phyloP scores from a whole-genome alignment of 2,113 vertebrate genomes.

The Dasypus novemcinctus region DNA sequence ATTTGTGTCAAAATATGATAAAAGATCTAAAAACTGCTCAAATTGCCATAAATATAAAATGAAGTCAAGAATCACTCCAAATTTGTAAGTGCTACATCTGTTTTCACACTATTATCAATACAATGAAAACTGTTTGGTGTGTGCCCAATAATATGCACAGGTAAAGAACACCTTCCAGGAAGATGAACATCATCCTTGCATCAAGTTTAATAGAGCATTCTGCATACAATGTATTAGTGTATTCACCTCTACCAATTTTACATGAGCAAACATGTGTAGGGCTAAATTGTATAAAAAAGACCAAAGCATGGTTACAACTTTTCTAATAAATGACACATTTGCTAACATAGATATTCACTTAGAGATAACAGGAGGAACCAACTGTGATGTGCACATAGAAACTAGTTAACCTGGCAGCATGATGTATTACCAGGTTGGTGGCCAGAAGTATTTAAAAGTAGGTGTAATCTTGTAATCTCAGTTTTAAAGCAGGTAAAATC shows the following conservation, averaged over 20 bases:
- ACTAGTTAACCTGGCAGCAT: neutral
- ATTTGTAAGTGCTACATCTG: neutral
- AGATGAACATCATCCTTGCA: too few relatives aligned
- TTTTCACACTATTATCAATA: too few relatives aligned
- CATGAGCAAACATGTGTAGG: neutral
- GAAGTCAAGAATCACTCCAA: neutral
- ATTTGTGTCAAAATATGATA: neutral
- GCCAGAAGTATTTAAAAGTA: neutral
- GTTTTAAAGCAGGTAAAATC: neutral
- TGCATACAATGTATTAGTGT: neutral
- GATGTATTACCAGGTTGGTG: neutral
- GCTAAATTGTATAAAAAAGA: neutral
- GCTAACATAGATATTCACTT: neutral
- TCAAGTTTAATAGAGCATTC: neutral
- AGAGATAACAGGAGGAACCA: neutral
- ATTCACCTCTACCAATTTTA: neutral
- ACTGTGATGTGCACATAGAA: neutral
- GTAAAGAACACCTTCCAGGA: too few relatives aligned
- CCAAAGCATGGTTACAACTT: neutral
- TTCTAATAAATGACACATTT: neutral
- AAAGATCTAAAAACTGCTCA: neutral
- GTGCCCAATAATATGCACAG: neutral
- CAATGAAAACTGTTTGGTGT: rapidly evolving
- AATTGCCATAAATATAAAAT: neutral
- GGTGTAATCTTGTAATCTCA: neutral